These are phyloP conservation scores for Eira barbara DNA, from an alignment of 2,113 vertebrate species.

Conservation along the genomic window DNA sequence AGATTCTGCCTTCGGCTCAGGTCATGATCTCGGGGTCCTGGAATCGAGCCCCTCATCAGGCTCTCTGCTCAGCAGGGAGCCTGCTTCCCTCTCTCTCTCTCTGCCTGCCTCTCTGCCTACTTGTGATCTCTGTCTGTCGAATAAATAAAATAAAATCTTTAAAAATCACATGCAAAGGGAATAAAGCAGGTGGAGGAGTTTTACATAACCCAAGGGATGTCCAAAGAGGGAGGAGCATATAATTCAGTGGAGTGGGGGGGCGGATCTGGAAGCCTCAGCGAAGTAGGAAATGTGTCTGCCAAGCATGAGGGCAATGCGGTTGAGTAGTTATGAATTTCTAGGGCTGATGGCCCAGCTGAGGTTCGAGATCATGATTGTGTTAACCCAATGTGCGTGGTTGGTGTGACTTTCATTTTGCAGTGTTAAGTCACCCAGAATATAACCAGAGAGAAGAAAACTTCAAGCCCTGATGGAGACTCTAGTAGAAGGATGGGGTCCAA, in stretches of 20 bases:
- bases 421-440: not conserved
- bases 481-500: not conserved
- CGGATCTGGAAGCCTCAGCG: not conserved
- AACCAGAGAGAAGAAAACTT: not conserved
- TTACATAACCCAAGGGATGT: not conserved
- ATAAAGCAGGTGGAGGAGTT: not conserved
- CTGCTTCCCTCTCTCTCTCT: too few relatives aligned
- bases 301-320: not conserved
- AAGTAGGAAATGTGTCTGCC: not conserved
- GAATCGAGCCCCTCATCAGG: rapidly evolving
- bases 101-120: too few relatives aligned
- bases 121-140: too few relatives aligned
- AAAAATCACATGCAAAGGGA: not conserved
- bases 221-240: not conserved
- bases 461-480: not conserved
- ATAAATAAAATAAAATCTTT: too few relatives aligned
- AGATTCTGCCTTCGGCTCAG: too few relatives aligned
- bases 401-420: not conserved
- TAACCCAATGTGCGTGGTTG: not conserved
- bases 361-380: not conserved
- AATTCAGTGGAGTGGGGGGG: not conserved
- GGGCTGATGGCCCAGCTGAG: not conserved
- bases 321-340: not conserved
- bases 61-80: too few relatives aligned
- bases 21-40: too few relatives aligned